Conservation (phyloP, 2,888 invertebrate species). For the Penaeus monodon region DNA sequence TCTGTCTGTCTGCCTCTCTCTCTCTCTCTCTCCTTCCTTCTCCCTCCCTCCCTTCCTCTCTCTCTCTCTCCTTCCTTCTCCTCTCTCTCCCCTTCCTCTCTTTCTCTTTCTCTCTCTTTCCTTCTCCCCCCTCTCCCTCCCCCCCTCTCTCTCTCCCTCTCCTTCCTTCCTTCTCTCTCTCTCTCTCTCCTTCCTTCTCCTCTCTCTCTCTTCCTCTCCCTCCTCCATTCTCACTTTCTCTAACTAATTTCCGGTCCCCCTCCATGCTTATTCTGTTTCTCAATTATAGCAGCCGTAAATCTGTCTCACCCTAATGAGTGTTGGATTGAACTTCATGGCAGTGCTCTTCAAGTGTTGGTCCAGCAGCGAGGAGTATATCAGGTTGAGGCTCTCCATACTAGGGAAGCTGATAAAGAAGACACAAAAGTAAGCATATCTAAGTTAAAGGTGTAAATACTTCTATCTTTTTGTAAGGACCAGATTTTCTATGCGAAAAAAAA, state of each 20-base stretch:
- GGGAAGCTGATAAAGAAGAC: no score
- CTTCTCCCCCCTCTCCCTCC: not conserved
- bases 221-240: no score
- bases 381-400: constrained; percentile 80
- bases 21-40: not conserved
- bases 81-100: not conserved
- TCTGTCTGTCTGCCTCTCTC: not conserved
- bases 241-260: not conserved
- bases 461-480: no score
- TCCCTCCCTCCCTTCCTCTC: not conserved
- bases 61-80: not conserved
- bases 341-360: constrained; percentile 86
- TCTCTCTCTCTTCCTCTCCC: no score
- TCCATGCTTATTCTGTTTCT: not conserved
- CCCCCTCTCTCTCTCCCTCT: no score
- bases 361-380: constrained; percentile 90
- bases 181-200: no score
- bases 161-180: no score
- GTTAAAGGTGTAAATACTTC: no score
- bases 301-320: constrained; percentile 70
- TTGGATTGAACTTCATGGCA: constrained; percentile 82
- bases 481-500: no score
- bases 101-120: not conserved
- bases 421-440: no score
- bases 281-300: not conserved